These are phyloP conservation scores for Listronotus oregonensis DNA, from an alignment of 1,140 invertebrate genomes.

Conservation along the genomic window DNA sequence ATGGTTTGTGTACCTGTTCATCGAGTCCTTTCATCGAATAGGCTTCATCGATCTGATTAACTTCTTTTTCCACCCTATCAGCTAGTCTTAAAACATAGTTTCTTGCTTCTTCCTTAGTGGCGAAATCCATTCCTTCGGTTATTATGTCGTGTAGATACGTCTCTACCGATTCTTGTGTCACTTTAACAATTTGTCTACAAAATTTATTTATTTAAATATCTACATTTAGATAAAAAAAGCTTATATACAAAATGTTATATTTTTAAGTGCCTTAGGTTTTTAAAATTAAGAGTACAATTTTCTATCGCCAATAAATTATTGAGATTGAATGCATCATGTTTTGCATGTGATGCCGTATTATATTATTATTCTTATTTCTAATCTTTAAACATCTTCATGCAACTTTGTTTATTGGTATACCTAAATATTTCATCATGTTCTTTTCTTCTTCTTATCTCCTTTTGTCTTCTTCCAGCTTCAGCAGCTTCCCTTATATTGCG, in stretches of 20 bases:
- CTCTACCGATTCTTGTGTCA: constrained; percentile 66
- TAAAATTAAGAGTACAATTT: no score
- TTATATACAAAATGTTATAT: no score
- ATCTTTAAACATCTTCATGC: no score
- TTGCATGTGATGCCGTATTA: no score
- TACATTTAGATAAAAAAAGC: no score
- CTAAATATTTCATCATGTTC: constrained; percentile 75
- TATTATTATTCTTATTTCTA: no score
- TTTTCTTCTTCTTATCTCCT: constrained; percentile 66
- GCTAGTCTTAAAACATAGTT: constrained; percentile 62
- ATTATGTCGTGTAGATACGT: constrained; percentile 69
- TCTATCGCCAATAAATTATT: no score
- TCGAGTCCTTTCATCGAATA: constrained; percentile 30
- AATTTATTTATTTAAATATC: no score
- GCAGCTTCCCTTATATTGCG: constrained; percentile 71
- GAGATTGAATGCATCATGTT: no score
- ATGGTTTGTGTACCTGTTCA: neutral
- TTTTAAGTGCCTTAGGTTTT: no score
- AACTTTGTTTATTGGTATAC: neutral
- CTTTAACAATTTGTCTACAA: constrained; percentile 36
- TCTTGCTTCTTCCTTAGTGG: constrained; percentile 62
- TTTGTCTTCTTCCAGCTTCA: constrained; percentile 71
- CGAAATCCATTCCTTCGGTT: constrained; percentile 63
- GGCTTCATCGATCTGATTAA: constrained; percentile 43
- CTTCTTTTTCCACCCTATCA: constrained; percentile 64